A percentile compares a stretch with the other conserved stretches of the same genome.
Evolutionary conservation across 2,113 vertebrate genomes (phyloP).

Genomic region (Caracal caracal): DNA sequence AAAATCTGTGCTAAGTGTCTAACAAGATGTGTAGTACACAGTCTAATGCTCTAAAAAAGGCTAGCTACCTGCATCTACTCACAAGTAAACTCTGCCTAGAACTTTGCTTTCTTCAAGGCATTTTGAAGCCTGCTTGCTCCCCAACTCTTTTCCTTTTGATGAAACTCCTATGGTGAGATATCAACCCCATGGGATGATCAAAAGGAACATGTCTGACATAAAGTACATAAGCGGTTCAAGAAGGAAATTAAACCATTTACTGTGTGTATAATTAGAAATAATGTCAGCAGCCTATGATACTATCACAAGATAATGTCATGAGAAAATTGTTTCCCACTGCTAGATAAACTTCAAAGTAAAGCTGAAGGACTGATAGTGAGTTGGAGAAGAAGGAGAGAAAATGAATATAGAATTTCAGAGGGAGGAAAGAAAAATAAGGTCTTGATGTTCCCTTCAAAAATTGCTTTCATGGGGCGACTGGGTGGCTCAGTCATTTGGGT

Average conservation of each 20-base stretch:
- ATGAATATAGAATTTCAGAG: neutral
- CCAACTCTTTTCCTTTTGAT: neutral
- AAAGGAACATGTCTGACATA: slow-evolving; percentile 9
- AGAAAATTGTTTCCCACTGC: neutral
- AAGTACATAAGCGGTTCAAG: neutral
- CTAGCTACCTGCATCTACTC: neutral
- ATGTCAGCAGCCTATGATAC: neutral
- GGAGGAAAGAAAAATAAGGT: neutral
- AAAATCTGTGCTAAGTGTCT: neutral
- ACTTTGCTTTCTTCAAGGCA: neutral
- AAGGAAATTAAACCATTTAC: slow-evolving; percentile 54
- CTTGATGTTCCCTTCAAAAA: neutral
- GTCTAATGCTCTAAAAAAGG: neutral
- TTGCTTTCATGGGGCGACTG: neutral
- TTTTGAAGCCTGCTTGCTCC: neutral
- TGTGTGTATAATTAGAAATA: slow-evolving; percentile 35
- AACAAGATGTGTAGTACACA: neutral
- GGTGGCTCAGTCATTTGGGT: neutral
- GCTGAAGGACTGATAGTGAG: neutral
- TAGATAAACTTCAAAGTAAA: slow-evolving; percentile 58
- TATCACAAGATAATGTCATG: neutral
- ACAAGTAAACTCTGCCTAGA: neutral
- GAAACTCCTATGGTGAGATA: neutral
- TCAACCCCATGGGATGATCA: slow-evolving; percentile 16
- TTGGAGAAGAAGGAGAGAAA: neutral